A percentile compares a stretch with the other conserved stretches of the same genome.
phyloP scores from a whole-genome alignment of 64 coral and sea anemone genomes.

The Stichodactyla helianthus region DNA sequence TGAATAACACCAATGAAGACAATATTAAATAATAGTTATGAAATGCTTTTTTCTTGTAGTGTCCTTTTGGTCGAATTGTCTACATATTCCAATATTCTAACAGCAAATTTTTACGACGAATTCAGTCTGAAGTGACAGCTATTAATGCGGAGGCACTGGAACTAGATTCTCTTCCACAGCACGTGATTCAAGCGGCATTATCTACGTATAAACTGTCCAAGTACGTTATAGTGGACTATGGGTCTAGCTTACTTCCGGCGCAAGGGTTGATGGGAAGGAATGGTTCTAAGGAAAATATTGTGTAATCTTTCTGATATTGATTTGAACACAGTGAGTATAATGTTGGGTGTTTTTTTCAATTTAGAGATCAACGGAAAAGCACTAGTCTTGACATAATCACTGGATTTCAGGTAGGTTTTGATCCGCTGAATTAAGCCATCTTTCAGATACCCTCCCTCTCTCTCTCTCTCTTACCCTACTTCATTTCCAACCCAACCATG shows the following conservation, averaged over 20 bases:
- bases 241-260: no score
- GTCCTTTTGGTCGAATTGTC: slow-evolving; percentile 84
- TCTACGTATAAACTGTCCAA: slow-evolving; percentile 94
- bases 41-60: slow-evolving; percentile 24
- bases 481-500: no score
- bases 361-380: slow-evolving; percentile 72
- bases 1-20: no score
- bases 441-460: no score
- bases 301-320: no score
- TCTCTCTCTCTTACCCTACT: no score
- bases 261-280: neutral
- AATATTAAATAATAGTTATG: no score
- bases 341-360: neutral
- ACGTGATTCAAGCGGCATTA: slow-evolving; percentile 89
- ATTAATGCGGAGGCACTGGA: slow-evolving; percentile 88
- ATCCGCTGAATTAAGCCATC: no score
- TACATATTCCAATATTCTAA: slow-evolving; percentile 96
- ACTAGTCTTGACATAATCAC: slow-evolving; percentile 84
- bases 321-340: no score
- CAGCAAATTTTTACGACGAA: slow-evolving; percentile 62
- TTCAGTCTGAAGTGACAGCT: slow-evolving; percentile 67
- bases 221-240: slow-evolving; percentile 28
- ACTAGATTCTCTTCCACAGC: slow-evolving; percentile 72
- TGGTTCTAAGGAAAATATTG: no score
- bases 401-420: slow-evolving; percentile 73